phyloP scores from a whole-genome alignment of 2,888 invertebrate species.

The Diarsia brunnea region DNA sequence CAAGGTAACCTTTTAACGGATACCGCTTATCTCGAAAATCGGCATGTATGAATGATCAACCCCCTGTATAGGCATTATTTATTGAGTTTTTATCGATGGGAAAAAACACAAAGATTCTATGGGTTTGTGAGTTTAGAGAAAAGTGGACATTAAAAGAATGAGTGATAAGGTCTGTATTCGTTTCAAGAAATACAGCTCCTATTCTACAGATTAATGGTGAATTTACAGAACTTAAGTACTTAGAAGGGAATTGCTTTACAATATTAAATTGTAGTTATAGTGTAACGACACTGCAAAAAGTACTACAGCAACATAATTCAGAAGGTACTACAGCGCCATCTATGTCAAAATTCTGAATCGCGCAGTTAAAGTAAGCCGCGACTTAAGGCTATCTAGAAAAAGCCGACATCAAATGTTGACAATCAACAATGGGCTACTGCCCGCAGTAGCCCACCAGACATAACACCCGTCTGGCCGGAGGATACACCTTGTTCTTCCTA shows the following conservation, averaged over 20 bases:
- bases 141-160: not conserved
- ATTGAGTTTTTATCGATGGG: slow-evolving; percentile 38
- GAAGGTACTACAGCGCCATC: too few species aligned
- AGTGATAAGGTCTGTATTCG: not conserved
- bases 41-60: slow-evolving; percentile 58
- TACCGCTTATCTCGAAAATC: slow-evolving; percentile 58
- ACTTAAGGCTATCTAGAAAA: too few species aligned
- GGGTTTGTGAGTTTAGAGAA: not conserved
- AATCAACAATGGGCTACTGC: too few species aligned
- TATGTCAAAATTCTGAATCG: too few species aligned
- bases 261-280: not conserved
- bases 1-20: slow-evolving; percentile 55
- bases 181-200: not conserved
- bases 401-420: too few species aligned
- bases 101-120: slow-evolving; percentile 3
- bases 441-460: too few species aligned
- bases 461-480: too few species aligned
- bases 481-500: too few species aligned
- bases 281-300: not conserved
- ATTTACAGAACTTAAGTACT: not conserved
- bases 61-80: slow-evolving; percentile 52
- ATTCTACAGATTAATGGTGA: not conserved
- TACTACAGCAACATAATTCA: too few species aligned
- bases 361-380: too few species aligned
- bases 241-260: not conserved